A percentile compares a stretch with the other conserved stretches of the same genome.
Evolutionary conservation across 2,888 invertebrate species (phyloP).

Genomic region (Andrena praecox): DNA sequence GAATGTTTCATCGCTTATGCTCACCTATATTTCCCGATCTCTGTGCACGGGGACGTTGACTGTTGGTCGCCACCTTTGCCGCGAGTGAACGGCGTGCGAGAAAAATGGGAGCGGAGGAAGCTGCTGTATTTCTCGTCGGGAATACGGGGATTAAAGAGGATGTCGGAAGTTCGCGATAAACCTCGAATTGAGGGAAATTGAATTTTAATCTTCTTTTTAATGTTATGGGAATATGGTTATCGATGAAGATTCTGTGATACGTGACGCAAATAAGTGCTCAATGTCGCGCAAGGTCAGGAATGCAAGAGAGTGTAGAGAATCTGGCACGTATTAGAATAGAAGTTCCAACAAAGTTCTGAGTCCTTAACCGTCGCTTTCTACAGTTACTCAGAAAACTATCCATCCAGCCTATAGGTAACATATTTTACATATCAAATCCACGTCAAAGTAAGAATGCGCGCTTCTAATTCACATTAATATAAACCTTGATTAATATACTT

Average conservation of each 20-base stretch:
- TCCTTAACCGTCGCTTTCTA: background rate
- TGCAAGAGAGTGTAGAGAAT: background rate
- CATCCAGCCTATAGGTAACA: background rate
- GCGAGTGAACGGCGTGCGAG: background rate
- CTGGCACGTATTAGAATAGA: background rate
- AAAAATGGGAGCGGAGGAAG: background rate
- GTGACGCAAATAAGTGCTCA: background rate
- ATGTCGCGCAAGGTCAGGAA: background rate
- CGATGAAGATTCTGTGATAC: background rate
- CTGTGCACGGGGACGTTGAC: slow-evolving; percentile 1
- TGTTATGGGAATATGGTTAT: background rate
- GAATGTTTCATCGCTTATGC: slow-evolving; percentile 57
- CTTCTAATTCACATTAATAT: too few species aligned
- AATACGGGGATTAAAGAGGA: background rate
- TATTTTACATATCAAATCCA: too few species aligned
- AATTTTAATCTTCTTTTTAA: background rate
- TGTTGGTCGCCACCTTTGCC: background rate
- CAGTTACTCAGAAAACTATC: background rate
- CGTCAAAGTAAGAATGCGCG: too few species aligned
- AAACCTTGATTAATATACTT: too few species aligned
- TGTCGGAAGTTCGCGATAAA: background rate
- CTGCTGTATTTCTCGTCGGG: background rate
- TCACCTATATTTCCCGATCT: slow-evolving; percentile 54
- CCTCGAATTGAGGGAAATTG: background rate
- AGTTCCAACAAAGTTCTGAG: background rate